Evolutionary conservation across 2,797 vertebrate species (phyloP).

Genomic region (Acanthis flammea): DNA sequence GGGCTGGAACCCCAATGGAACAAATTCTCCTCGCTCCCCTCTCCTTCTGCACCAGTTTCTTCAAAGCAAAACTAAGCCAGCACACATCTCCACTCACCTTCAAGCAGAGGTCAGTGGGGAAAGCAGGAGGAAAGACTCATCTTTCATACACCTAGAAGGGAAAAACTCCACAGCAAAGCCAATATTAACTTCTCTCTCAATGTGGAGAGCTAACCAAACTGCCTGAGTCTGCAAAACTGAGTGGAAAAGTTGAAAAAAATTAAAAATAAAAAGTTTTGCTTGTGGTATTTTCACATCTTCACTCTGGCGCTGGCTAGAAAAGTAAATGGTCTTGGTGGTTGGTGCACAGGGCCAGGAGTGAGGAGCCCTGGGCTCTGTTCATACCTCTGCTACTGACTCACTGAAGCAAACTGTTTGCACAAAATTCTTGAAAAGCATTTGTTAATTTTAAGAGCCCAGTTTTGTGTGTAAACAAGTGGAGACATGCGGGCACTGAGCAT

Average conservation of each 20-base stretch:
- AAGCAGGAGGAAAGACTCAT: not conserved
- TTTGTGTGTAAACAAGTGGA: not conserved
- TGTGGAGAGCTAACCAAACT: slow-evolving; percentile 9
- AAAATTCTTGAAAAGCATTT: slow-evolving; percentile 55
- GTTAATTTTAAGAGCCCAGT: not conserved
- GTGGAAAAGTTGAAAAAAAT: not conserved
- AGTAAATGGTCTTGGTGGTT: slow-evolving; percentile 46
- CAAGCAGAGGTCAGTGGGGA: not conserved
- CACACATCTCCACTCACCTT: not conserved
- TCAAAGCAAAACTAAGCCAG: not conserved
- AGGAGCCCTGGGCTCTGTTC: not conserved
- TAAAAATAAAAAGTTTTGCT: not conserved
- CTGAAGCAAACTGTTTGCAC: not conserved
- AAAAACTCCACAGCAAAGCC: not conserved
- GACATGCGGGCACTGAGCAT: not conserved
- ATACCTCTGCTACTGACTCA: slow-evolving; percentile 39
- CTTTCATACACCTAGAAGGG: not conserved
- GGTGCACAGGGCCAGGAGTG: not conserved
- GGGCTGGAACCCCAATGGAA: not conserved
- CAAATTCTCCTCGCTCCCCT: not conserved
- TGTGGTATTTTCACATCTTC: slow-evolving; percentile 59
- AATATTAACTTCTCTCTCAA: not conserved
- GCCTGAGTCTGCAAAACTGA: slow-evolving; percentile 44
- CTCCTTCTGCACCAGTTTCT: not conserved
- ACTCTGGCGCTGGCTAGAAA: not conserved